Conservation (phyloP, 2,888 invertebrate genomes). For the Amblyteles armatorius region DNA sequence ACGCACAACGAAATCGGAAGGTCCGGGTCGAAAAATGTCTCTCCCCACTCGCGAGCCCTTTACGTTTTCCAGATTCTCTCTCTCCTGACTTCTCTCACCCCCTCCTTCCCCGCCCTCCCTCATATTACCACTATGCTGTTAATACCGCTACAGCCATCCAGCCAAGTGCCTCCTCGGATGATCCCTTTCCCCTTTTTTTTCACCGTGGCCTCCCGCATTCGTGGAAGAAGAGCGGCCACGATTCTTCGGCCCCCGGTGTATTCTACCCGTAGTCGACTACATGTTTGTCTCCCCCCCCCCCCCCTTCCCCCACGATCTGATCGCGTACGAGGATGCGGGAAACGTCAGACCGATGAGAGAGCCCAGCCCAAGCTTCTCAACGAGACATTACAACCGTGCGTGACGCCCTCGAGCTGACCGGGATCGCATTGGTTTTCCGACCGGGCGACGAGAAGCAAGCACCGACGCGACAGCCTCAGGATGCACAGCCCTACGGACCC, state of each 20-base stretch:
- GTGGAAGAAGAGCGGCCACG: slow-evolving; percentile 17
- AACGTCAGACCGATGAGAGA: slow-evolving; percentile 21
- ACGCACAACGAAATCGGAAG: slow-evolving; percentile 72
- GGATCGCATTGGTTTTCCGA: slow-evolving; percentile 60
- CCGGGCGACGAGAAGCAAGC: slow-evolving; percentile 47
- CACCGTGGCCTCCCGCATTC: slow-evolving; percentile 32
- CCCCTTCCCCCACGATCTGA: slow-evolving; percentile 20
- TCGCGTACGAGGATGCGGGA: slow-evolving; percentile 56
- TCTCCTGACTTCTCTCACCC: slow-evolving; percentile 12
- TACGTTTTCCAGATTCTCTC: slow-evolving; percentile 48
- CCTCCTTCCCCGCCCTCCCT: background rate
- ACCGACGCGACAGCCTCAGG: background rate
- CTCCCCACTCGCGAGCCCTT: slow-evolving; percentile 59
- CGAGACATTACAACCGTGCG: slow-evolving; percentile 45
- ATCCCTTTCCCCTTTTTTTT: background rate
- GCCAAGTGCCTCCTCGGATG: slow-evolving; percentile 24
- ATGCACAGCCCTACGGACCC: background rate
- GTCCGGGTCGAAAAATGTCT: slow-evolving; percentile 70
- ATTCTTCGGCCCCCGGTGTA: slow-evolving; percentile 4
- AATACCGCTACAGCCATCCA: background rate
- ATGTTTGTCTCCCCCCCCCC: slow-evolving; percentile 13
- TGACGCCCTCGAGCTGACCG: slow-evolving; percentile 31
- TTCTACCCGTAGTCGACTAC: slow-evolving; percentile 31
- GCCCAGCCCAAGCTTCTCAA: slow-evolving; percentile 24
- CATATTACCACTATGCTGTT: slow-evolving; percentile 20